Conservation (phyloP, 2,113 vertebrate genomes). For the Heterochromis multidens region DNA sequence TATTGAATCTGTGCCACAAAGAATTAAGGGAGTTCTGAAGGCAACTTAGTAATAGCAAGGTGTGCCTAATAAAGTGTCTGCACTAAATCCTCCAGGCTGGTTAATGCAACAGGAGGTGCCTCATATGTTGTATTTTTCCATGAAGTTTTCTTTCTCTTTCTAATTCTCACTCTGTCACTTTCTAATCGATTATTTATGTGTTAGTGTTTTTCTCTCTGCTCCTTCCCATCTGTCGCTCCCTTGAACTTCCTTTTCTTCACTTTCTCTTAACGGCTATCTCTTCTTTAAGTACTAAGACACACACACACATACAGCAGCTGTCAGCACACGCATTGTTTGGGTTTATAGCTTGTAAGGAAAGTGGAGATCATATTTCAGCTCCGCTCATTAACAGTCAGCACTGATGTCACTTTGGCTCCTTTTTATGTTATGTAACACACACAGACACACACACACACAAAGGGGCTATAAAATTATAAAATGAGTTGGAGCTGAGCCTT, state of each 20-base stretch:
- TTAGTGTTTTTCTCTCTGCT: neutral
- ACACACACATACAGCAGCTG: conserved; percentile 27
- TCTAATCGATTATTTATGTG: neutral
- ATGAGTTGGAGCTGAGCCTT: conserved; percentile 2
- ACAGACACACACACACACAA: neutral
- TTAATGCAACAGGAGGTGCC: neutral
- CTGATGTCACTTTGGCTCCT: conserved; percentile 48
- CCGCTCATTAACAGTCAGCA: conserved; percentile 39
- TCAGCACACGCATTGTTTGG: conserved; percentile 28
- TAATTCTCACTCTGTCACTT: neutral
- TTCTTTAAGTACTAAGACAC: neutral
- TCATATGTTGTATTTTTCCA: neutral
- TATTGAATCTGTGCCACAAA: too few species aligned
- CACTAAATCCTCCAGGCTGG: neutral
- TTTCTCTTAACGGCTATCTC: neutral
- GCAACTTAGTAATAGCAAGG: too few species aligned
- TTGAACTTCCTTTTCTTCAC: neutral
- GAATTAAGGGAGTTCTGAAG: too few species aligned
- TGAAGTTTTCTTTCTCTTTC: neutral
- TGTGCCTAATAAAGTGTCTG: too few species aligned
- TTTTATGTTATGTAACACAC: conserved; percentile 34
- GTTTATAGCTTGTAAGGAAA: conserved; percentile 39
- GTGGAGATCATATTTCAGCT: conserved; percentile 46
- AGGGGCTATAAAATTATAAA: conserved; percentile 30
- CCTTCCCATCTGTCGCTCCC: neutral